Conservation (phyloP, 2,888 invertebrate genomes). For the Tetranychus truncatus region DNA sequence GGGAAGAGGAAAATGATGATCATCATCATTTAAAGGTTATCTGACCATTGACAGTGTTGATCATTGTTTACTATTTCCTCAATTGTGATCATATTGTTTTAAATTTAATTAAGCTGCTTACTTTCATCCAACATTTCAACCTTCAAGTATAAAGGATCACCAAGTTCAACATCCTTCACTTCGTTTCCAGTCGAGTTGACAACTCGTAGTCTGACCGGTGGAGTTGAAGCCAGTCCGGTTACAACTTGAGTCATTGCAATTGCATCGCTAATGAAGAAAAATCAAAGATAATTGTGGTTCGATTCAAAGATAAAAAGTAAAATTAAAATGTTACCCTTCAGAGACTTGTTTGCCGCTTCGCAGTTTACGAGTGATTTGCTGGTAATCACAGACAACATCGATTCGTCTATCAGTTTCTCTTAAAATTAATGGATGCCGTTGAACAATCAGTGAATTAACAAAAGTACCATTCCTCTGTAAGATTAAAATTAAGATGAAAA, state of each 20-base stretch:
- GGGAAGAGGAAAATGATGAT: background rate
- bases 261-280: conserved; percentile 11
- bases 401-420: conserved; percentile 26
- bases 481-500: background rate
- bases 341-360: conserved; percentile 26
- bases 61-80: background rate
- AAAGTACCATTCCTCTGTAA: conserved; percentile 27
- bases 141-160: conserved; percentile 25
- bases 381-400: conserved; percentile 28
- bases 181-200: conserved; percentile 26
- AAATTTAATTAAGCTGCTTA: conserved; percentile 17
- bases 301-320: background rate
- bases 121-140: conserved; percentile 27
- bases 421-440: conserved; percentile 27
- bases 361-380: conserved; percentile 23
- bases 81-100: background rate
- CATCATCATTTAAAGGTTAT: background rate
- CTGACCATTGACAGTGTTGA: background rate
- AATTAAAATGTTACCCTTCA: conserved; percentile 23
- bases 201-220: conserved; percentile 24
- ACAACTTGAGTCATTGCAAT: conserved; percentile 25
- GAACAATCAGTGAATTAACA: conserved; percentile 27
- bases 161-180: conserved; percentile 26
- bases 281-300: background rate
- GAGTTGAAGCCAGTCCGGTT: conserved; percentile 26